Base-by-base conservation (phyloP, 2,797 vertebrate species). In the Erethizon dorsatum region DNA sequence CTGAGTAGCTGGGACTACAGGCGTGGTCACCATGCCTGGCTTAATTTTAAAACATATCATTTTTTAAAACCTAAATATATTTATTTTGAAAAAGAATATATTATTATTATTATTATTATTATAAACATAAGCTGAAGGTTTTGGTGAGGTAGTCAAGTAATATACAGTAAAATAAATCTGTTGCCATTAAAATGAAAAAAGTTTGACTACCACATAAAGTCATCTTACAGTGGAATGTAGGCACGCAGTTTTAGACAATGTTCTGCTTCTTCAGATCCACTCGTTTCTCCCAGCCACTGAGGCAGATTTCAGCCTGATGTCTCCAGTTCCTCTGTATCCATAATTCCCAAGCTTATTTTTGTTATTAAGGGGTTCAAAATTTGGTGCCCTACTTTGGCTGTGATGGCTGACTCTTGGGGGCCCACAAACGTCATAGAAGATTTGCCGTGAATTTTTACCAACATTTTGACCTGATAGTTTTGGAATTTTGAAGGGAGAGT, bases 1-100 rank as follows among this genome's bases (percentile, higher is more conserved):
- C n/a, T 37, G 17, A 71, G n/a, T 37, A 37, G n/a, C 67, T 37
- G 67, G 17, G 67, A 37, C 65, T n/a, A n/a, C 6, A 18, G n/a
- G 67, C 67, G 22, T 3, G 65, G 65, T n/a, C 31, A n/a, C 14
- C 67, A 71, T 20, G 65, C 67, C 67, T 37, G 67, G 65, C 45
- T 95, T 88, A 6, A 80, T 73, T 71, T 33, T 69, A n/a, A 65
- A 65, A 69, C 33, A n/a, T n/a, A 73, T 20, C 11, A 45, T 15
- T 94, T 90, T 94, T 92, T 33, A 50, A 77, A 93, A 63, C 50
- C 45, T 92, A 90, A 90, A 54, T 67, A 86, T 11, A 59, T 80
- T 79, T 92, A 79, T 89, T 94, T 95, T 90, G 61, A 83, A 86
- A 96, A 52, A 85, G 50, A 78, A 33, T 59, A 78, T 47, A 56